These are phyloP conservation scores for Todiramphus chloris DNA, from an alignment of 2,113 vertebrate genomes.

Conservation along the genomic window DNA sequence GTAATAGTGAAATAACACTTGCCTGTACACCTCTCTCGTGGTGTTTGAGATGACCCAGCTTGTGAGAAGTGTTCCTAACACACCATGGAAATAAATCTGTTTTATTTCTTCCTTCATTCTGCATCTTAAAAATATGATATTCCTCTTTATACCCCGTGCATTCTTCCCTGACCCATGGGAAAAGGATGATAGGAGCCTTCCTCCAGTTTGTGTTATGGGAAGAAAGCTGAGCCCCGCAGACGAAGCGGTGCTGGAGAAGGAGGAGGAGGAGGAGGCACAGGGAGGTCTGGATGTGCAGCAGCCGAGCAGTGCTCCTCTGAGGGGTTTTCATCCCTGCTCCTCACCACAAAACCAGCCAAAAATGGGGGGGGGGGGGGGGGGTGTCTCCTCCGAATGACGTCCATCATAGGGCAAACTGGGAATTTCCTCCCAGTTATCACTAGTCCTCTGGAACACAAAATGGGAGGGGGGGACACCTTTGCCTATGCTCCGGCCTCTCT, in stretches of 20 bases:
- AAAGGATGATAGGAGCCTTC: constrained; percentile 39
- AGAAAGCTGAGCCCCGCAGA: not conserved
- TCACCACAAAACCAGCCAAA: not conserved
- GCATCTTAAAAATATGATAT: not conserved
- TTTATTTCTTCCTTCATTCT: constrained; percentile 39
- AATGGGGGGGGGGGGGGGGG: not conserved
- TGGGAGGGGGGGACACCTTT: not conserved
- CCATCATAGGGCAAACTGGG: not conserved
- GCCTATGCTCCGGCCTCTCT: not conserved
- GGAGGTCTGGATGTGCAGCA: rapidly evolving
- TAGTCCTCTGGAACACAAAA: not conserved
- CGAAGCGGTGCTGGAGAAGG: not conserved
- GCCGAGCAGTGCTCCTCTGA: rapidly evolving
- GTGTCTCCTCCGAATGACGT: not conserved
- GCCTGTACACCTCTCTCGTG: not conserved
- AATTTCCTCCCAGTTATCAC: constrained; percentile 24
- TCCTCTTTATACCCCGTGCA: not conserved
- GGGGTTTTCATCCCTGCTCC: not conserved
- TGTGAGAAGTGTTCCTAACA: constrained; percentile 7
- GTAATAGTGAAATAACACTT: constrained; percentile 44
- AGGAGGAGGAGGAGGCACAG: not conserved
- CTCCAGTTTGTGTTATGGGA: not conserved
- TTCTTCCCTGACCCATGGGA: constrained; percentile 37
- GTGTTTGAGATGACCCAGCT: constrained; percentile 2
- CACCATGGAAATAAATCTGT: constrained; percentile 49